phyloP scores from a whole-genome alignment of 2,888 invertebrate genomes.

The Drosophila koepferae region DNA sequence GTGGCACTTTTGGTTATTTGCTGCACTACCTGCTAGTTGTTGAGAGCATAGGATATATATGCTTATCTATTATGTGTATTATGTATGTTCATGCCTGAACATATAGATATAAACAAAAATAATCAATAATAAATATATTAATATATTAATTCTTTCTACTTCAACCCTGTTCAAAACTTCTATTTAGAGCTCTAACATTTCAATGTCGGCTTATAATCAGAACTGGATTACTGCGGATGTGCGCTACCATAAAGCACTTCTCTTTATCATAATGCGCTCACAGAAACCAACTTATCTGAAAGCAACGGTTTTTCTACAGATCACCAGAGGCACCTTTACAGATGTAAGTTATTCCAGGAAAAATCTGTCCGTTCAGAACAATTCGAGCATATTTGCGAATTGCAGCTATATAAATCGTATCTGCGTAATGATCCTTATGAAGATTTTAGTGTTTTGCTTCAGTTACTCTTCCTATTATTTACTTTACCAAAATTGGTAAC shows the following conservation, averaged over 20 bases:
- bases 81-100: no score
- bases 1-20: no score
- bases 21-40: no score
- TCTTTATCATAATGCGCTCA: slow-evolving; percentile 71
- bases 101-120: background rate
- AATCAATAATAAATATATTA: background rate
- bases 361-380: background rate
- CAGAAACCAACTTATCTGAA: slow-evolving; percentile 71
- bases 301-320: slow-evolving; percentile 73
- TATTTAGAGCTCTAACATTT: slow-evolving; percentile 59
- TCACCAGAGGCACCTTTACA: slow-evolving; percentile 75
- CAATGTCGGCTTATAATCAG: slow-evolving; percentile 73
- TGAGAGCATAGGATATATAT: no score
- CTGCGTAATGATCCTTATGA: background rate
- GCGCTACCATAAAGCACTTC: slow-evolving; percentile 69
- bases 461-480: background rate
- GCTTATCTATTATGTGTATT: no score
- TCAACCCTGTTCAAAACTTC: background rate
- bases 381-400: background rate
- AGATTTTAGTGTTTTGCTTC: no score
- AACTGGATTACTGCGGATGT: slow-evolving; percentile 72
- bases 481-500: background rate
- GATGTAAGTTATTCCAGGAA: slow-evolving; percentile 53
- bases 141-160: no score
- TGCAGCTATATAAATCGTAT: background rate